A percentile compares a stretch with the other conserved stretches of the same genome.
phyloP scores from a whole-genome alignment of 2,888 invertebrate species.

The Eristalinus aeneus region DNA sequence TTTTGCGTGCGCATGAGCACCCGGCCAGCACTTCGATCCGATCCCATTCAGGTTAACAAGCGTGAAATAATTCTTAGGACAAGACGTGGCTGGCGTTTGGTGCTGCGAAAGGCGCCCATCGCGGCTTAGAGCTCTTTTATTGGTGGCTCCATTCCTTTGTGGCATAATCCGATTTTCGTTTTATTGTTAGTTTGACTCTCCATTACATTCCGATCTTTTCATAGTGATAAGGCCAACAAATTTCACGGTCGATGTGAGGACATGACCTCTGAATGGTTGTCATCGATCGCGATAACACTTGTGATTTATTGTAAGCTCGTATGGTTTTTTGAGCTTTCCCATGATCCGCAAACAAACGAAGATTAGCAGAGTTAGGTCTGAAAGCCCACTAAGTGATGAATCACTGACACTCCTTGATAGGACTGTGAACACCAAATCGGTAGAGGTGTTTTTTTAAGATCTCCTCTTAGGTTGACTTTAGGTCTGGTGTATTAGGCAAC shows the following conservation, averaged over 20 bases:
- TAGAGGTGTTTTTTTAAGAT: no score
- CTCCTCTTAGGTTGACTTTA: no score
- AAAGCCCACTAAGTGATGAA: neutral
- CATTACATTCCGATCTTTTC: slow-evolving; percentile 35
- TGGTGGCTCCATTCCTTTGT: neutral
- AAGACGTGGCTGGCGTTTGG: slow-evolving; percentile 57
- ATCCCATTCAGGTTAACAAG: slow-evolving; percentile 62
- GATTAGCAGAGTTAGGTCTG: neutral
- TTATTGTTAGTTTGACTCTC: slow-evolving; percentile 18
- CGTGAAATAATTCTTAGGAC: slow-evolving; percentile 64
- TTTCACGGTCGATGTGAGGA: slow-evolving; percentile 43
- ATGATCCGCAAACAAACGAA: neutral
- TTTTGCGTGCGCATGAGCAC: slow-evolving; percentile 20
- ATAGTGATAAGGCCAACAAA: slow-evolving; percentile 33
- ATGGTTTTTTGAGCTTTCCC: neutral
- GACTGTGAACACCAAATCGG: neutral
- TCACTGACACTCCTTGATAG: neutral
- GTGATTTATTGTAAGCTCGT: slow-evolving; percentile 31
- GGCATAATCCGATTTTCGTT: slow-evolving; percentile 30
- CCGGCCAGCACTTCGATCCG: slow-evolving; percentile 48
- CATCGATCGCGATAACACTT: slow-evolving; percentile 49
- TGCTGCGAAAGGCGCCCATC: slow-evolving; percentile 57
- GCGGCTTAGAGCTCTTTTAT: slow-evolving; percentile 3
- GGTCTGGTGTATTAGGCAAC: no score
- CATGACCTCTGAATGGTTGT: slow-evolving; percentile 58